These are phyloP conservation scores for Orius insidiosus DNA, from an alignment of 1,140 invertebrate genomes.

Conservation along the genomic window DNA sequence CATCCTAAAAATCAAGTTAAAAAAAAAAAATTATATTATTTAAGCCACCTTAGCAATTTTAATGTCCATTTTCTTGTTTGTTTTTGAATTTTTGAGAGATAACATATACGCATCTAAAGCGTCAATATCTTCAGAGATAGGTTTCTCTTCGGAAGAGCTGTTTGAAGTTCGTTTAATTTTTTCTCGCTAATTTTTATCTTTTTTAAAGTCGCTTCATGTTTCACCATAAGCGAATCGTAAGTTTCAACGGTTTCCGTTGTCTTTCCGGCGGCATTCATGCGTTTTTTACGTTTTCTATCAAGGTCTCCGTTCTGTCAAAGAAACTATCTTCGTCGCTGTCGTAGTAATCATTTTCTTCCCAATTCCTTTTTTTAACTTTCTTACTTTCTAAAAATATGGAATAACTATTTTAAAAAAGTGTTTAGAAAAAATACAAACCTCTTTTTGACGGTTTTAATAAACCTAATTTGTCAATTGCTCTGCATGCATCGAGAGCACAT, in stretches of 20 bases:
- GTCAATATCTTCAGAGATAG: conserved; percentile 34
- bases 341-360: too few species aligned
- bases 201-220: conserved; percentile 38
- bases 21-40: conserved; percentile 8
- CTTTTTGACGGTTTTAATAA: too few species aligned
- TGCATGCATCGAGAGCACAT: too few species aligned
- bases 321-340: too few species aligned
- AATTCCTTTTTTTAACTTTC: too few species aligned
- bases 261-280: conserved; percentile 53
- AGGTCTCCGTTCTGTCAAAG: too few species aligned
- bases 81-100: conserved; percentile 30
- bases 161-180: conserved; percentile 15
- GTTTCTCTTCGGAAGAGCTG: conserved; percentile 15
- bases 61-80: conserved; percentile 31
- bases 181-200: conserved; percentile 31
- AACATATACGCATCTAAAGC: conserved; percentile 58
- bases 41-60: conserved; percentile 34
- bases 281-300: too few species aligned
- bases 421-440: too few species aligned
- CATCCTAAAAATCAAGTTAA: conserved; percentile 7
- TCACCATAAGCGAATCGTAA: conserved; percentile 52
- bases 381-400: too few species aligned
- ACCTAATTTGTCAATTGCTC: too few species aligned
- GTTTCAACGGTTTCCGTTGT: conserved; percentile 43
- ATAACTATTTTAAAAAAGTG: too few species aligned